Evolutionary conservation across 2,888 invertebrate species (phyloP), one percentile per base, ranked within the genome.

Genomic region (Mythimna pallens): DNA sequence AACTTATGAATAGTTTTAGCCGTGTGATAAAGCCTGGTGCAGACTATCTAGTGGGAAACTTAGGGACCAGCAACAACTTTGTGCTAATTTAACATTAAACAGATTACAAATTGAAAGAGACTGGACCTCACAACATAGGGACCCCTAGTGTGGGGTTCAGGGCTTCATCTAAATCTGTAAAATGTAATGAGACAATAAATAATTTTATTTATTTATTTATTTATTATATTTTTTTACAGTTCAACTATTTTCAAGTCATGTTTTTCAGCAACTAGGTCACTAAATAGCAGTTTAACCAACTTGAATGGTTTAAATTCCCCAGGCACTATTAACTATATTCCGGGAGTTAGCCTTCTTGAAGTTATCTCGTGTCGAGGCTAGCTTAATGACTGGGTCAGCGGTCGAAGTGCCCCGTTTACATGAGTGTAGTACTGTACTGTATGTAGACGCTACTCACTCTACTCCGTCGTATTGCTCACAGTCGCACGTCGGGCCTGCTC

Each of bases 311-410:
- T 36, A 61, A n/a, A 54, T 55, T 22, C 30, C 6, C 14, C 14
- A 43, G 54, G 10, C 17, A 47, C n/a, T 22, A 40, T 55, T 36
- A 61, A 40, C 12, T 25, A 34, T 25, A 20, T 36, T 69, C 8
- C 7, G 9, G n/a, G 10, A 65, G 57, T 66, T 50, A 43, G 25
- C 54, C 69, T 82, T 69, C 78, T 76, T 25, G 20, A 4, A 20
- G 34, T 36, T 62, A 65, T 47, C 52, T 34, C 30, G 65, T 3
- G 66, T 25, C 17, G 61, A n/a, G 77, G 30, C n/a, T 25, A 43
- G 34, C 54, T 34, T 82, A 77, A 43, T 70, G 82, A 79, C 65
- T 50, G 71, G 82, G 71, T 82, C 79, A 82, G 71, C 17, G 52
- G 64, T 62, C 50, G 57, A 78, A 67, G 78, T 61, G 61, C 22